Percentiles rank a stretch among this genome's conserved stretches.
Evolutionary conservation across 1,140 invertebrate species (phyloP).

Genomic region (Carcinoscorpius rotundicauda): DNA sequence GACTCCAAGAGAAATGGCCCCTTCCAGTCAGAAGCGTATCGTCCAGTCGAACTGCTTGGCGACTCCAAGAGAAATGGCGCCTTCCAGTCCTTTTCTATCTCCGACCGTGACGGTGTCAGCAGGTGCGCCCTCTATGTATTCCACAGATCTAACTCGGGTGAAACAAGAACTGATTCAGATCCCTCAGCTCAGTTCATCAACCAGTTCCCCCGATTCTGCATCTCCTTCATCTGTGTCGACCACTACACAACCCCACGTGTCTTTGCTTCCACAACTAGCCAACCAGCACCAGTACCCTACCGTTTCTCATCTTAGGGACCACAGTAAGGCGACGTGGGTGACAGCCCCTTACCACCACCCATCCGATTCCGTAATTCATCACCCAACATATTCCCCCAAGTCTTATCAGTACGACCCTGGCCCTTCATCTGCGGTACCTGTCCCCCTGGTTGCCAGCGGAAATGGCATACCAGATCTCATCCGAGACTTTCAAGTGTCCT

Average conservation of each 20-base stretch:
- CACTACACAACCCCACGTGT: background rate
- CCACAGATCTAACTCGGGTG: slow-evolving; percentile 43
- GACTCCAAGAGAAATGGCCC: slow-evolving; percentile 4
- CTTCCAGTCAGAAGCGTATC: slow-evolving; percentile 11
- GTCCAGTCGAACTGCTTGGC: slow-evolving; percentile 46
- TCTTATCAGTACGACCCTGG: background rate
- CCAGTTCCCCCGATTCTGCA: slow-evolving; percentile 29
- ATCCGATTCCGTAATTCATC: background rate
- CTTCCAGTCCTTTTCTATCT: slow-evolving; percentile 37
- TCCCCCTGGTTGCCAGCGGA: background rate
- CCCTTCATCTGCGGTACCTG: background rate
- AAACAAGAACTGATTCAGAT: slow-evolving; percentile 89
- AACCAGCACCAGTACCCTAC: too few relatives aligned
- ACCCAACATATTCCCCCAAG: too few relatives aligned
- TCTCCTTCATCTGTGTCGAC: slow-evolving; percentile 13
- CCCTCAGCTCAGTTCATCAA: slow-evolving; percentile 75
- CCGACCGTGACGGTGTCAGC: slow-evolving; percentile 7
- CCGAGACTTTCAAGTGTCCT: slow-evolving; percentile 71
- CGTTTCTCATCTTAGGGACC: slow-evolving; percentile 21
- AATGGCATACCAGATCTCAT: slow-evolving; percentile 57
- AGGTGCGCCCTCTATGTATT: slow-evolving; percentile 31
- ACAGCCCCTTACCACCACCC: slow-evolving; percentile 4
- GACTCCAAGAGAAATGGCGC: slow-evolving; percentile 10
- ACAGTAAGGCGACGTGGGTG: background rate
- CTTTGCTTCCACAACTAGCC: background rate